phyloP scores from a whole-genome alignment of 1,140 invertebrate genomes.

The Radopholus similis region DNA sequence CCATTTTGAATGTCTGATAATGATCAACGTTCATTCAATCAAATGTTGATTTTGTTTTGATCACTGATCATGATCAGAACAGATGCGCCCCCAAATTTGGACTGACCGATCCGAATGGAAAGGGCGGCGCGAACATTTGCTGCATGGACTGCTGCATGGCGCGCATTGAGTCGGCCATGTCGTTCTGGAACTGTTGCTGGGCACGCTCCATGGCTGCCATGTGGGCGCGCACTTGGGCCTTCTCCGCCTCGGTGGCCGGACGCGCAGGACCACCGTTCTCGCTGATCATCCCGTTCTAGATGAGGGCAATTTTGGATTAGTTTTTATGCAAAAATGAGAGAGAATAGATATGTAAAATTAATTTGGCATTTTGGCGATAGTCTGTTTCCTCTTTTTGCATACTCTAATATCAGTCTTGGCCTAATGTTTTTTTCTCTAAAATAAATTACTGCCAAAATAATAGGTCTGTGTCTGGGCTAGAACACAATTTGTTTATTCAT shows the following conservation, averaged over 20 bases:
- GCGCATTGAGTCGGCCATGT: not conserved
- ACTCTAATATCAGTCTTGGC: not conserved
- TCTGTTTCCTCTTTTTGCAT: conserved; percentile 8
- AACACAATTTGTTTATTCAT: no score
- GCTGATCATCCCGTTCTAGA: conserved; percentile 9
- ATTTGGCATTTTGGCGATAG: conserved; percentile 7
- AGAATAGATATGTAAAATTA: not conserved
- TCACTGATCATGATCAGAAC: no score
- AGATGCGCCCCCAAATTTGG: no score
- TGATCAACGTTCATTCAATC: no score
- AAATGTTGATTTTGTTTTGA: no score
- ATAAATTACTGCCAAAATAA: no score
- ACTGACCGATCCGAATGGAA: no score
- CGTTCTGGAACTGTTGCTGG: not conserved
- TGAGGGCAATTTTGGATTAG: conserved; percentile 2
- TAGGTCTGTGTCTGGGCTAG: no score
- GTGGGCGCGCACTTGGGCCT: not conserved
- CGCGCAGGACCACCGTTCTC: conserved; percentile 2
- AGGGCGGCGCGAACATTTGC: not conserved
- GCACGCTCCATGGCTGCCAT: not conserved
- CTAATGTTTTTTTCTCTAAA: not conserved
- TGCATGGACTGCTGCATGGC: not conserved
- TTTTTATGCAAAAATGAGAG: conserved; percentile 1
- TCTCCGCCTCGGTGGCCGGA: not conserved
- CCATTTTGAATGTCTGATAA: no score